A percentile compares a stretch with the other conserved stretches of the same genome.
Evolutionary conservation across 2,888 invertebrate species (phyloP).

Genomic region (Hydriomena furcata): DNA sequence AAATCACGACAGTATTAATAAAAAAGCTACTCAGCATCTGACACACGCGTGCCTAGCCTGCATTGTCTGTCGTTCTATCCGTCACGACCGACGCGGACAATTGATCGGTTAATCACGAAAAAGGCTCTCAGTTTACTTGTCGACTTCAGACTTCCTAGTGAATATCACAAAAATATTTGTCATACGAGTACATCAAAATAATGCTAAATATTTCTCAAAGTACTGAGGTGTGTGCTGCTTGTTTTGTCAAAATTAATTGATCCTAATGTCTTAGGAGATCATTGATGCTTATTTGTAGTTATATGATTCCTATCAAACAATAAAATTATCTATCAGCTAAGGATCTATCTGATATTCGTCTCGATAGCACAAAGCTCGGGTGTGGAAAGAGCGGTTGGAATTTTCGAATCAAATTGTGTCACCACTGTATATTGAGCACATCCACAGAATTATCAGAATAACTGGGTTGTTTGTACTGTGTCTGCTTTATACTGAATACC

Average conservation of each 20-base stretch:
- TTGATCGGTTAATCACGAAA: constrained; percentile 67
- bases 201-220: too few relatives aligned
- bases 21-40: constrained; percentile 14
- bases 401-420: constrained; percentile 42
- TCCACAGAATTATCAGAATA: constrained; percentile 53
- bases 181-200: too few relatives aligned
- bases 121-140: constrained; percentile 33
- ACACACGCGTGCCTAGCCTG: constrained; percentile 39
- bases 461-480: constrained; percentile 52
- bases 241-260: not conserved
- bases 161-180: too few relatives aligned
- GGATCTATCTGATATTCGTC: constrained; percentile 1
- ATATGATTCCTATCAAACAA: too few relatives aligned
- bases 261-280: too few relatives aligned
- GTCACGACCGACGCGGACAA: constrained; percentile 44
- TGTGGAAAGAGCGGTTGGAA: constrained; percentile 30
- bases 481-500: not conserved
- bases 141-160: constrained; percentile 26
- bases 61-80: constrained; percentile 45
- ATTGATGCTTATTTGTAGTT: too few relatives aligned
- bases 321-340: not conserved
- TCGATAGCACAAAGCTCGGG: constrained; percentile 26
- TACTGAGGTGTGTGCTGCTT: constrained; percentile 2
- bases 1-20: too few relatives aligned
- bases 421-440: constrained; percentile 50